phyloP scores from a whole-genome alignment of 2,888 invertebrate species.

The Ecliptopera silaceata region DNA sequence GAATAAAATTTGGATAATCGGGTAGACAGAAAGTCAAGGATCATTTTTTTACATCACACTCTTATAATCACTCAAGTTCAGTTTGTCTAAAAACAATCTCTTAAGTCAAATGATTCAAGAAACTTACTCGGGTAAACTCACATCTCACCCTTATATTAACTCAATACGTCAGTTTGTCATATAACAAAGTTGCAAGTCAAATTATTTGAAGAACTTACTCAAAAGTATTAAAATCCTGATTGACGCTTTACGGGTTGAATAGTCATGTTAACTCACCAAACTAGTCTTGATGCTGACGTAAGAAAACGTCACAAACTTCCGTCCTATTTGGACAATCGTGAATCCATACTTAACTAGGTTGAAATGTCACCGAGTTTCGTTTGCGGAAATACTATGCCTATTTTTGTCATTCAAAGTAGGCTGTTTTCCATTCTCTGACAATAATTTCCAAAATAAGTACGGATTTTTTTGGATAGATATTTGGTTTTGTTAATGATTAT shows the following conservation, averaged over 20 bases:
- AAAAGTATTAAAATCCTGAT: no score
- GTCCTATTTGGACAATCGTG: conserved; percentile 14
- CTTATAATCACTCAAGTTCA: no score
- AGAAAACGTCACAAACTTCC: background rate
- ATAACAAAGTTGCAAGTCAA: no score
- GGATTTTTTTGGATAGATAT: background rate
- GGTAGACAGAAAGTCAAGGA: background rate
- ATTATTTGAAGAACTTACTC: no score
- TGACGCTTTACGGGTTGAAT: no score
- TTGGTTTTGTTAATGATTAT: background rate
- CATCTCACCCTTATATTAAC: no score
- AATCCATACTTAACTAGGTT: conserved; percentile 29
- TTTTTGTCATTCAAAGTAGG: conserved; percentile 19
- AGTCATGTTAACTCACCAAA: no score
- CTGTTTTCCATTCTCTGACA: conserved; percentile 2
- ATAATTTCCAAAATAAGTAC: background rate
- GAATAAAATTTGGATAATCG: conserved; percentile 37
- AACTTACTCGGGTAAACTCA: no score
- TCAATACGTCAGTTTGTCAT: no score
- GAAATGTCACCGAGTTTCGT: conserved; percentile 32
- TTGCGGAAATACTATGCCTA: conserved; percentile 27
- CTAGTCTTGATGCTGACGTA: background rate
- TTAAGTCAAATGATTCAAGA: no score
- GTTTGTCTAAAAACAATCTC: no score
- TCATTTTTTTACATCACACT: background rate